Conservation (phyloP, 2,113 vertebrate genomes). For the Eubucco bourcierii region DNA sequence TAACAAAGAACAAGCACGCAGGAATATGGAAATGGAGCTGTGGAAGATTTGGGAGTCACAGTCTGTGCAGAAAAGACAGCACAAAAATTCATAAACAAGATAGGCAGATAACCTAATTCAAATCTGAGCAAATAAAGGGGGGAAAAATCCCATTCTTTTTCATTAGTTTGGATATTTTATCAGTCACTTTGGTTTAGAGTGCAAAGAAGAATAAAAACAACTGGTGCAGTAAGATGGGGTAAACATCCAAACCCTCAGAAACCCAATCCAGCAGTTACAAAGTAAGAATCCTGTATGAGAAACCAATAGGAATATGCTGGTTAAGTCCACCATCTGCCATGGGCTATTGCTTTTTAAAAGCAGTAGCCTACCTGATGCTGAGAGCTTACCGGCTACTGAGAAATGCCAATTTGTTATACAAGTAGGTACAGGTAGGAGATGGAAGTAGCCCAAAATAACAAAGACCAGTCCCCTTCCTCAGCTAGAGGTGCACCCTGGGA, state of each 20-base stretch:
- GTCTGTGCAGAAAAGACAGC: constrained; percentile 77
- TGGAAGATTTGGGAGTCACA: constrained; percentile 82
- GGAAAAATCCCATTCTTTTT: constrained; percentile 49
- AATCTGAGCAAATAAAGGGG: constrained; percentile 72
- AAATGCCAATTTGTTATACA: not conserved
- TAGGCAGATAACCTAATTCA: constrained; percentile 81
- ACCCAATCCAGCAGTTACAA: constrained; percentile 48
- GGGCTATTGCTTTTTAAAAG: constrained; percentile 50
- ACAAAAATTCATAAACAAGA: constrained; percentile 82
- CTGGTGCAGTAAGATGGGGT: not conserved
- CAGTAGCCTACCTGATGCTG: not conserved
- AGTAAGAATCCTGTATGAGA: constrained; percentile 59
- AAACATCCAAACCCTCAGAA: constrained; percentile 12
- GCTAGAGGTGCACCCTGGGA: not conserved
- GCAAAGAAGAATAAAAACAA: constrained; percentile 44
- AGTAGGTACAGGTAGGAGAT: not conserved
- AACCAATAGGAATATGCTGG: constrained; percentile 47
- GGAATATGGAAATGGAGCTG: constrained; percentile 91
- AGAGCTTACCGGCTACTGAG: not conserved
- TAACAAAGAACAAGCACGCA: constrained; percentile 94
- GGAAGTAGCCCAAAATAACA: not conserved
- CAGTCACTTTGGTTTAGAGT: constrained; percentile 74
- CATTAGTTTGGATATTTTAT: constrained; percentile 75
- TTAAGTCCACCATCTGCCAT: not conserved
- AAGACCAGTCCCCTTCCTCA: not conserved